phyloP scores from a whole-genome alignment of 2,113 vertebrate species.

The Labeo catla region DNA sequence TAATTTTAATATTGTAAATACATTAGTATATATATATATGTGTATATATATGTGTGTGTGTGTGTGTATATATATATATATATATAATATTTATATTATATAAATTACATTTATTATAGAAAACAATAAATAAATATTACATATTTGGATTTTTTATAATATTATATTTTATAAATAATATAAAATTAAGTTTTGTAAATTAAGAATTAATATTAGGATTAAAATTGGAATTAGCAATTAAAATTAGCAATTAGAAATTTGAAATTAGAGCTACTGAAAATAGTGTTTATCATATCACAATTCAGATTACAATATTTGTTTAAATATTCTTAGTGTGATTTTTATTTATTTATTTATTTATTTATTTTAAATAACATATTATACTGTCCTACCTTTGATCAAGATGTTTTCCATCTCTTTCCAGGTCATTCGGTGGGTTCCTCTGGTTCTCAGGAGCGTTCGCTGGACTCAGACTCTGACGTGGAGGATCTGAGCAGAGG shows the following conservation, averaged over 20 bases:
- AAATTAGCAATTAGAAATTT: neutral
- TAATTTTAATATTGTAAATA: too few relatives aligned
- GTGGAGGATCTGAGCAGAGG: conserved; percentile 73
- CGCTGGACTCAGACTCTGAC: conserved; percentile 88
- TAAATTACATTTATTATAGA: too few relatives aligned
- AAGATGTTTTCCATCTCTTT: neutral
- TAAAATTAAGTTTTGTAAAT: too few relatives aligned
- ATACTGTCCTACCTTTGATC: neutral
- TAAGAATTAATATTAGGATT: neutral
- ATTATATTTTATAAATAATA: too few relatives aligned
- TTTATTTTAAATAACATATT: neutral
- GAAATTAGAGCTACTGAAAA: too few relatives aligned
- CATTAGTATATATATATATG: too few relatives aligned
- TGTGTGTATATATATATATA: too few relatives aligned
- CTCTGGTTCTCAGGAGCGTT: conserved; percentile 74
- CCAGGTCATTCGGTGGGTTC: conserved; percentile 66
- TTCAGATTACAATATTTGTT: neutral
- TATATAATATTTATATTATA: too few relatives aligned
- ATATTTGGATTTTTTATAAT: too few relatives aligned
- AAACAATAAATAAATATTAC: too few relatives aligned
- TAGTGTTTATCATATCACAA: neutral
- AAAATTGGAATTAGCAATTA: neutral
- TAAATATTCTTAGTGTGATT: neutral
- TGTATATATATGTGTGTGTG: too few relatives aligned
- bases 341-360: neutral